Evolutionary conservation across 2,888 invertebrate genomes (phyloP).

Genomic region (Toxonevra muliebris): DNA sequence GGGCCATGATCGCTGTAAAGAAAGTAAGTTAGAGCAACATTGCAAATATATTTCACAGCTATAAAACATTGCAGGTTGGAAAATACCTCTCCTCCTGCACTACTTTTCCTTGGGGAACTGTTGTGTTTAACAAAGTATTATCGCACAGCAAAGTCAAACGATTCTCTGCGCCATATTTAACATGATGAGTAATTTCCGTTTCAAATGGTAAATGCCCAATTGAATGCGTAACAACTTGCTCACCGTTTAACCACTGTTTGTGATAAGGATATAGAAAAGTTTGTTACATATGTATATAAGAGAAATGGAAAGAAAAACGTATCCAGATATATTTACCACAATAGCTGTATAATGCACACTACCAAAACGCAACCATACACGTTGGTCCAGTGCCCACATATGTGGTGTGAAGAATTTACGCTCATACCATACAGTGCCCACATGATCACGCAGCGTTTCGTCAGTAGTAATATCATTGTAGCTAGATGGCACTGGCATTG

Average conservation of each 20-base stretch:
- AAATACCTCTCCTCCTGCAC: slow-evolving; percentile 63
- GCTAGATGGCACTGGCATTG: slow-evolving; percentile 96
- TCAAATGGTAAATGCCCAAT: slow-evolving; percentile 97
- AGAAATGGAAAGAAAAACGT: too few relatives aligned
- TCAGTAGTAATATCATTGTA: slow-evolving; percentile 94
- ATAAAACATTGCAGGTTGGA: background rate
- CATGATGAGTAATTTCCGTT: slow-evolving; percentile 75
- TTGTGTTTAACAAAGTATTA: slow-evolving; percentile 85
- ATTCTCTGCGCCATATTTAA: slow-evolving; percentile 77
- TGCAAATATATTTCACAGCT: background rate
- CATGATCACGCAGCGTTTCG: slow-evolving; percentile 83
- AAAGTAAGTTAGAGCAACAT: background rate
- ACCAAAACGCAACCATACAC: slow-evolving; percentile 88
- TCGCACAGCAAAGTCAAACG: slow-evolving; percentile 91
- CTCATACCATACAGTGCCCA: slow-evolving; percentile 97
- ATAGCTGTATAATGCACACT: slow-evolving; percentile 91
- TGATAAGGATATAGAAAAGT: background rate
- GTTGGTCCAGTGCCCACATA: slow-evolving; percentile 72
- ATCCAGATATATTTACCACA: slow-evolving; percentile 74
- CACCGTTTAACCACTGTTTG: slow-evolving; percentile 88
- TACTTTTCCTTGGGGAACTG: slow-evolving; percentile 87
- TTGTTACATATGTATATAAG: background rate
- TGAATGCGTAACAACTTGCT: slow-evolving; percentile 79
- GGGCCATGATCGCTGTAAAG: slow-evolving; percentile 68
- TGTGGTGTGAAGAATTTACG: slow-evolving; percentile 80